Percentiles rank a stretch among this genome's conserved stretches.
Conservation (phyloP, 2,888 invertebrate genomes). For the Choreutis nemorana region DNA sequence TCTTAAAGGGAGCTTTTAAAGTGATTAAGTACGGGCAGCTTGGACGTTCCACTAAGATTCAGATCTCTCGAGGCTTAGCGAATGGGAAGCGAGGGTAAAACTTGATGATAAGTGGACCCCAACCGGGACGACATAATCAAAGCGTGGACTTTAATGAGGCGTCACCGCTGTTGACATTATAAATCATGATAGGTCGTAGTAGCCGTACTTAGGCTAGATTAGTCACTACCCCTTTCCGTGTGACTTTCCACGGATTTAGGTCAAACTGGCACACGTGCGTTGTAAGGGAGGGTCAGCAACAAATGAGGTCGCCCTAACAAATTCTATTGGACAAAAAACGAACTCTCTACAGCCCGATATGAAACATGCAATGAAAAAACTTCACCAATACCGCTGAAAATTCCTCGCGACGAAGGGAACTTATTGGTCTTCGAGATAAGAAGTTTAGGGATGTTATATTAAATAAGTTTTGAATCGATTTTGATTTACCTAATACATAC, state of each 20-base stretch:
- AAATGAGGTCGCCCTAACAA: conserved; percentile 33
- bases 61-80: no score
- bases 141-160: conserved; percentile 13
- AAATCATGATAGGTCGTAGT: no score
- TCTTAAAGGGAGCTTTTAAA: no score
- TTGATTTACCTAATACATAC: no score
- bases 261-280: conserved; percentile 32
- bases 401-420: conserved; percentile 8
- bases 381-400: conserved; percentile 5
- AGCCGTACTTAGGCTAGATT: no score
- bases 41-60: no score
- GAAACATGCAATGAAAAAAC: conserved; percentile 11
- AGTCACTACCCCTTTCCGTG: conserved; percentile 16
- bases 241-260: conserved; percentile 30
- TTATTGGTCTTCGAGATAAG: conserved; percentile 6
- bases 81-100: no score
- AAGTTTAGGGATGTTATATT: conserved; percentile 2
- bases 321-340: conserved; percentile 18
- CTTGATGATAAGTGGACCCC: no score
- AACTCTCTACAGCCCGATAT: conserved; percentile 8
- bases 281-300: conserved; percentile 26
- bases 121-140: no score
- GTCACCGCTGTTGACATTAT: conserved; percentile 10
- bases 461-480: no score
- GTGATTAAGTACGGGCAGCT: no score